Percentiles rank a stretch among this genome's conserved stretches.
Conservation (phyloP, 1,140 invertebrate species). For the Papilio aristodemus region DNA sequence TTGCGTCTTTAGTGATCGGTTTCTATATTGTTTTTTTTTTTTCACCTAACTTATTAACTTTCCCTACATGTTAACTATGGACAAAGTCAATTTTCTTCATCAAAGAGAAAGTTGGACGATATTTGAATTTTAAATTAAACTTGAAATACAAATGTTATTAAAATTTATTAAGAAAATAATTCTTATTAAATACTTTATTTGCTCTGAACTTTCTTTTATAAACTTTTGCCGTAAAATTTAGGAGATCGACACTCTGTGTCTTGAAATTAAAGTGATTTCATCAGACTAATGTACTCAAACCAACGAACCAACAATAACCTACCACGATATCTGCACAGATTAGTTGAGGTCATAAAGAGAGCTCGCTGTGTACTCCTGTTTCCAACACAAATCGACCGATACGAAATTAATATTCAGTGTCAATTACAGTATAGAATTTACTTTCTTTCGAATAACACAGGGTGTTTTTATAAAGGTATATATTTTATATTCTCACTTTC, state of each 20-base stretch:
- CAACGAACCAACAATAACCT: too few species aligned
- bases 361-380: too few species aligned
- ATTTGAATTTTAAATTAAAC: background rate
- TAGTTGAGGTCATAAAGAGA: too few species aligned
- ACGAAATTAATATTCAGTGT: background rate
- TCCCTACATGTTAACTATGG: background rate
- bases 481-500: background rate
- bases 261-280: too few species aligned
- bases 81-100: background rate
- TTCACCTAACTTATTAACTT: constrained; percentile 10
- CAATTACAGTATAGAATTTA: background rate
- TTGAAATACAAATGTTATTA: background rate
- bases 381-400: too few species aligned
- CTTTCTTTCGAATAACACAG: background rate
- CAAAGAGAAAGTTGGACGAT: background rate
- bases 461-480: background rate
- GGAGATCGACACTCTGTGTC: too few species aligned
- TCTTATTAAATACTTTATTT: too few species aligned
- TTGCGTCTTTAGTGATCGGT: background rate
- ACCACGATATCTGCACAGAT: too few species aligned
- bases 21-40: background rate
- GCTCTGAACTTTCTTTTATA: background rate
- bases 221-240: background rate
- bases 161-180: background rate
- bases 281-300: too few species aligned